Base-by-base conservation (phyloP, 2,797 vertebrate genomes). In the Hydrophis major region DNA sequence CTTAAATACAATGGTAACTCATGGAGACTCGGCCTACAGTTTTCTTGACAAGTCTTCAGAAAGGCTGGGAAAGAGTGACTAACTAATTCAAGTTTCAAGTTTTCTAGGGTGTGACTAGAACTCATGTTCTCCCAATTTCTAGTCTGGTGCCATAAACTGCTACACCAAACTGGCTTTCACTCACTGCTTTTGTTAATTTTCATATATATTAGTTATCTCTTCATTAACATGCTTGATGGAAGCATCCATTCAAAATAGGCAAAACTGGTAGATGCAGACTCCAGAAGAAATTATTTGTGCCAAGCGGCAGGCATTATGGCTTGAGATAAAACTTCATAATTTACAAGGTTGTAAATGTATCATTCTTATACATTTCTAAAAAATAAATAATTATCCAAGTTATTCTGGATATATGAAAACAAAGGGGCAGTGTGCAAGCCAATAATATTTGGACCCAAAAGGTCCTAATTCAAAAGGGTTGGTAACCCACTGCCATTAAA, bases 151-250 rank as follows among this genome's bases (percentile, higher is more conserved):
- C 66, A 74, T 37, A 74, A 74, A 74, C 6, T n/a, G 16, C 66
- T 32, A 74, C n/a, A 74, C n/a, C 66, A 32, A 74, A 37, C 14
- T 32, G n/a, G 6, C 5, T 37, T 14, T 69, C 66, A 69, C 13
- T 32, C 13, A 6, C n/a, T 32, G n/a, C 14, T 92, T 78, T 94
- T 92, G 88, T 83, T 88, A 3, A 92, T 93, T 89, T 87, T 93
- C 92, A 87, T 88, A 95, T 53, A 27, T 96, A 95, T 94, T 96
- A 94, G 95, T 97, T 95, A 87, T 90, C 86, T 96, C 94, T 93
- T 95, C 93, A 95, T 96, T 96, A 95, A 94, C 92, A 37, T 92
- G 95, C 59, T 37, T 37, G 91, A 78, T 93, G 92, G 92, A 95
- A 96, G 94, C 50, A 89, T 42, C 10, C 5, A 14, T 93, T 92